These are phyloP conservation scores for Cossypha niveicapilla DNA, from an alignment of 2,797 vertebrate genomes.

Conservation along the genomic window DNA sequence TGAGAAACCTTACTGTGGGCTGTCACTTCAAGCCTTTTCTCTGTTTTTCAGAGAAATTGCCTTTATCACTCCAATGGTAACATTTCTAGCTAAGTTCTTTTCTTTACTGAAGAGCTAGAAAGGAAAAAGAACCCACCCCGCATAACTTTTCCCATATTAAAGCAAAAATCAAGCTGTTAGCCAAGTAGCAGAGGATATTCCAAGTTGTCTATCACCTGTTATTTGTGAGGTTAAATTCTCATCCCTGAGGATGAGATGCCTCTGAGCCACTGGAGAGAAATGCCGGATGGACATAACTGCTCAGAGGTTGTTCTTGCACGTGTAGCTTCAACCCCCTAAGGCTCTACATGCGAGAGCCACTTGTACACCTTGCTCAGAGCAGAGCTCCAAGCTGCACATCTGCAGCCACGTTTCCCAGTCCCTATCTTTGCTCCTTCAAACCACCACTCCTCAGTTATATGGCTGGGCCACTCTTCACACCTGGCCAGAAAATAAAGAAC, in stretches of 20 bases:
- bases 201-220: neutral
- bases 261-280: neutral
- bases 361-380: neutral
- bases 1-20: neutral
- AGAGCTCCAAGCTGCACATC: neutral
- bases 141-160: neutral
- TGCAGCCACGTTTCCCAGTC: neutral
- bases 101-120: neutral
- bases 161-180: neutral
- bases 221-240: neutral
- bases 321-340: neutral
- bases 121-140: neutral
- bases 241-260: neutral
- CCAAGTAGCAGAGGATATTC: neutral
- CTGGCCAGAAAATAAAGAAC: neutral
- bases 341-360: neutral
- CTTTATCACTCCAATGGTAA: neutral
- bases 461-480: neutral
- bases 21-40: neutral
- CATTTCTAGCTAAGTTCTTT: neutral
- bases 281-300: neutral
- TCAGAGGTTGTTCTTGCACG: neutral
- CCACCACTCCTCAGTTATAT: neutral
- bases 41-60: neutral
- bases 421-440: neutral